Base-by-base conservation (phyloP, 2,888 invertebrate genomes). In the Micoletzkya japonica region DNA sequence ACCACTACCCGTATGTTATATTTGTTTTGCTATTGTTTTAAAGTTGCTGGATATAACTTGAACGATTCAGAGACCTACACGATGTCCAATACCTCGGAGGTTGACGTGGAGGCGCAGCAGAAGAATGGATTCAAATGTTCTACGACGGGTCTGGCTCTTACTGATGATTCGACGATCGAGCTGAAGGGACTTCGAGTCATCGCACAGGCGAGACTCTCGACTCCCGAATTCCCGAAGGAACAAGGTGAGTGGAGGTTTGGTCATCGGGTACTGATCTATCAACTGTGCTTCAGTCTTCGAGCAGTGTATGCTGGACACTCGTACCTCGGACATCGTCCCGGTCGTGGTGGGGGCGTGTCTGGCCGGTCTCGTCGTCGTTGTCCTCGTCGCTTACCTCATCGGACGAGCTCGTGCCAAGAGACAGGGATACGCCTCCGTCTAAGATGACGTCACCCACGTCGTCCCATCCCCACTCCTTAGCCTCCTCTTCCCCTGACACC, bases 331-430 rank as follows among this genome's bases (percentile, higher is more conserved):
- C 88, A 90, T 94, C 75, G 95, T 98, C 71, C 97, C 97, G 32
- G 95, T 98, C 86, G 94, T 93, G 30, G 97, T 98, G 74, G 98
- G 97, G 24, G 93, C 93, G 86, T 93, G 93, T 64, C 89, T 98
- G 72, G 93, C 92, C 74, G 92, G 90, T 64, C 90, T 96, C 72
- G 94, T 97, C 76, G 88, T 95, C 73, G 90, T 95, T 77, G 94
- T 98, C 67, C 90, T 98, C 78, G 90, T 92, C 79, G 94, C 93
- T 57, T 98, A 97, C 88, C 90, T 97, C 76, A 90, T 94, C 85
- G 95, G 93, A 72, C 92, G 97, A 84, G 90, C 92, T 39, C 81
- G 84, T 44, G 84, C 84, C 72, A 80, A 77, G 75, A 77, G 84
- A 69, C 82, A 82, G 57, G 78, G 79, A 67, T 83, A 83, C 72